Percentiles rank a stretch among this genome's conserved stretches.
Evolutionary conservation across 2,888 invertebrate species (phyloP).

Genomic region (Xestia c-nigrum): DNA sequence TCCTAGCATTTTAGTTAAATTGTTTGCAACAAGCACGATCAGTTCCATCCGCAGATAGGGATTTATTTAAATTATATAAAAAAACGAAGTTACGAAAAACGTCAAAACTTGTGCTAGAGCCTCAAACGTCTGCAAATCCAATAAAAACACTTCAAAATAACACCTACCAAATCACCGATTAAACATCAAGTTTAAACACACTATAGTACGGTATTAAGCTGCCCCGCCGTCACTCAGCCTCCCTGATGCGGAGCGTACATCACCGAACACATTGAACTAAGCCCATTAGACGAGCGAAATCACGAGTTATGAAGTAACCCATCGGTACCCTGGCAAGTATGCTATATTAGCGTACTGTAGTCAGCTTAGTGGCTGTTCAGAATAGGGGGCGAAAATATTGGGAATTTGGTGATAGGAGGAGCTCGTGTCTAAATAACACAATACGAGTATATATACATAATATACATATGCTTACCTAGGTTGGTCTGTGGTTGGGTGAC

Average conservation of each 20-base stretch:
- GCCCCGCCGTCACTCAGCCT: slow-evolving; percentile 48
- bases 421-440: no score
- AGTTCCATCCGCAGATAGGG: no score
- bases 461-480: no score
- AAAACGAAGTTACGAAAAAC: no score
- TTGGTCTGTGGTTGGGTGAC: no score
- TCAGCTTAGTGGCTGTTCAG: slow-evolving; percentile 69
- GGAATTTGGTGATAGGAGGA: no score
- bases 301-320: slow-evolving; percentile 85
- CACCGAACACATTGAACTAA: slow-evolving; percentile 75
- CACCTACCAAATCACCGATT: slow-evolving; percentile 20
- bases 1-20: no score
- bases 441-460: no score
- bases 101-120: no score
- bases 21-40: no score
- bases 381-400: slow-evolving; percentile 47
- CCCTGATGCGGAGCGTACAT: slow-evolving; percentile 54
- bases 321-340: slow-evolving; percentile 79
- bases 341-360: slow-evolving; percentile 74
- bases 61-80: no score
- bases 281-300: slow-evolving; percentile 82
- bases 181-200: slow-evolving; percentile 25
- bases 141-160: not conserved
- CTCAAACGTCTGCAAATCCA: not conserved
- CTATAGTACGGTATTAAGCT: slow-evolving; percentile 28